A percentile compares a stretch with the other conserved stretches of the same genome.
Evolutionary conservation across 2,113 vertebrate species (phyloP).

Genomic region (Gnathonemus echidnorhynchus): DNA sequence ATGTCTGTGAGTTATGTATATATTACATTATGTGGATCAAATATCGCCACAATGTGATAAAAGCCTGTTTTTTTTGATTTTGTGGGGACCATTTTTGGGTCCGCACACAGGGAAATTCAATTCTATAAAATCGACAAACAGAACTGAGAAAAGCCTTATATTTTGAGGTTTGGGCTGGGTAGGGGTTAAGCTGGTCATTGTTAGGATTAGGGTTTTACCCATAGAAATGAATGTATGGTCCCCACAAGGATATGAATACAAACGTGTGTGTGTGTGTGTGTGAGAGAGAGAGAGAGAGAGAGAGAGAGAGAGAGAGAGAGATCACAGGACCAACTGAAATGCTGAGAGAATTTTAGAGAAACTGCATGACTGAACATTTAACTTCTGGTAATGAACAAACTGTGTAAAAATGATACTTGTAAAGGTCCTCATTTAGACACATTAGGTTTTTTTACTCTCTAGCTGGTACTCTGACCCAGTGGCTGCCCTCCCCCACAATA

Average conservation of each 20-base stretch:
- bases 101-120: background rate
- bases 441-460: background rate
- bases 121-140: background rate
- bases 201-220: background rate
- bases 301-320: background rate
- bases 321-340: background rate
- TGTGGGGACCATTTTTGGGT: background rate
- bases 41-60: background rate
- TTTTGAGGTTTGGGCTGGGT: background rate
- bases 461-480: background rate
- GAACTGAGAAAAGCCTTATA: background rate
- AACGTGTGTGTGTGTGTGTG: background rate
- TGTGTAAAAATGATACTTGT: background rate
- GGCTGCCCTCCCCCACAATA: background rate
- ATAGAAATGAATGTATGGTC: no score
- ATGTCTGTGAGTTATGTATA: background rate
- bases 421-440: background rate
- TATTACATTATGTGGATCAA: background rate
- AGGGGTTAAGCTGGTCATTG: background rate
- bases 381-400: background rate
- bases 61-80: background rate
- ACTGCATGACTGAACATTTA: background rate
- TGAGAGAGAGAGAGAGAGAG: no score
- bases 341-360: background rate
- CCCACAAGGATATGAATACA: no score